phyloP scores from a whole-genome alignment of 2,113 vertebrate species.

The Mus spicilegus region DNA sequence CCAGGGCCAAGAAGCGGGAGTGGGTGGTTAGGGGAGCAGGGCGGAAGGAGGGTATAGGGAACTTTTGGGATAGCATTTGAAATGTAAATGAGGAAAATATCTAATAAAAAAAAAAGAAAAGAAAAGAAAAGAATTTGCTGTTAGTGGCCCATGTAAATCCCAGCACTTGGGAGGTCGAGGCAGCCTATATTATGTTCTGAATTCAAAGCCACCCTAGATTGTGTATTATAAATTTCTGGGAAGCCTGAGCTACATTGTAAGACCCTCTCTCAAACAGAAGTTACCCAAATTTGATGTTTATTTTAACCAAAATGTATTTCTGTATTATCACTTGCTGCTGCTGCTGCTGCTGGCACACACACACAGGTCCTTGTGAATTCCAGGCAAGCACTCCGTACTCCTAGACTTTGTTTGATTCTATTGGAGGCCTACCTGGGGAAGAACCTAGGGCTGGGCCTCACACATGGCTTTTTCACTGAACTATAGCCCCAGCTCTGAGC shows the following conservation, averaged over 20 bases:
- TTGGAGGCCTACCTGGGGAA: neutral
- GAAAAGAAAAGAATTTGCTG: neutral
- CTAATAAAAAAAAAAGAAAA: too few species aligned
- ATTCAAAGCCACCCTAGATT: neutral
- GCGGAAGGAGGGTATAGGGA: too few species aligned
- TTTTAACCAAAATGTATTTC: neutral
- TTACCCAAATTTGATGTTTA: neutral
- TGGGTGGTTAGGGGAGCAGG: too few species aligned
- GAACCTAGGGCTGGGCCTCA: neutral
- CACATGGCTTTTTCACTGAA: neutral
- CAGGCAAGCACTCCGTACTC: neutral
- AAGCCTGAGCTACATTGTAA: neutral
- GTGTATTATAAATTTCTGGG: neutral
- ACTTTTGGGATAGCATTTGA: too few species aligned
- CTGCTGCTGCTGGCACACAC: neutral
- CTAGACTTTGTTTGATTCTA: neutral
- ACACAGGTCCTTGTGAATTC: neutral
- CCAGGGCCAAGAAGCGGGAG: too few species aligned
- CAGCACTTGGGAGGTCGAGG: neutral
- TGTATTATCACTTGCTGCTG: neutral
- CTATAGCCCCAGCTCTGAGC: neutral
- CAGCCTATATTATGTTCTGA: neutral
- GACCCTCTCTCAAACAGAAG: neutral
- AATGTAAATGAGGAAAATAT: too few species aligned
- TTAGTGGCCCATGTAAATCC: neutral